Percentiles rank a stretch among this genome's conserved stretches.
phyloP scores from a whole-genome alignment of 2,797 vertebrate species.

The Hapalemur alaotrensis region DNA sequence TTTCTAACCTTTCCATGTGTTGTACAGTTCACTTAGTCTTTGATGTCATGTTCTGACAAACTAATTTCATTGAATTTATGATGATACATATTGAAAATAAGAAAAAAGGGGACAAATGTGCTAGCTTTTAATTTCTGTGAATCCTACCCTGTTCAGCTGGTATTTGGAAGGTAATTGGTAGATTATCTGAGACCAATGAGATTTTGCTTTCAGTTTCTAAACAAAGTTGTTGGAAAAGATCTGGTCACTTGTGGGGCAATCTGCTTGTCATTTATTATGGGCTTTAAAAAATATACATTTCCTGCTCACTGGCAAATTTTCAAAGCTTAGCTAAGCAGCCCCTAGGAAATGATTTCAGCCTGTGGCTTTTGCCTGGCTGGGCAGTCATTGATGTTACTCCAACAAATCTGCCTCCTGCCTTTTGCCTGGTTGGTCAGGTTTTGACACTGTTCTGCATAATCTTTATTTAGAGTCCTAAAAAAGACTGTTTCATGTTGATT shows the following conservation, averaged over 20 bases:
- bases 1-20: neutral
- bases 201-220: constrained; percentile 22
- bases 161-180: neutral
- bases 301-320: neutral
- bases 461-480: neutral
- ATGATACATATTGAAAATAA: neutral
- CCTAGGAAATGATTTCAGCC: constrained; percentile 4
- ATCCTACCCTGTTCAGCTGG: neutral
- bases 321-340: neutral
- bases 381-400: neutral
- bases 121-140: constrained; percentile 4
- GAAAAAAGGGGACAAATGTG: neutral
- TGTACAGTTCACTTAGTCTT: neutral
- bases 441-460: neutral
- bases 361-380: neutral
- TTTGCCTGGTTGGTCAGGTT: neutral
- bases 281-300: neutral
- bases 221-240: neutral
- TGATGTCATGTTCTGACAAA: neutral
- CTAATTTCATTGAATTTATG: neutral
- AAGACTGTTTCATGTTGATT: neutral
- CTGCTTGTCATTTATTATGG: neutral
- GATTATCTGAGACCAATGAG: neutral
- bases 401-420: neutral
- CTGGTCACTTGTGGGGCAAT: neutral